Evolutionary conservation across 2,797 vertebrate species (phyloP).

Genomic region (Myotis findleyi): DNA sequence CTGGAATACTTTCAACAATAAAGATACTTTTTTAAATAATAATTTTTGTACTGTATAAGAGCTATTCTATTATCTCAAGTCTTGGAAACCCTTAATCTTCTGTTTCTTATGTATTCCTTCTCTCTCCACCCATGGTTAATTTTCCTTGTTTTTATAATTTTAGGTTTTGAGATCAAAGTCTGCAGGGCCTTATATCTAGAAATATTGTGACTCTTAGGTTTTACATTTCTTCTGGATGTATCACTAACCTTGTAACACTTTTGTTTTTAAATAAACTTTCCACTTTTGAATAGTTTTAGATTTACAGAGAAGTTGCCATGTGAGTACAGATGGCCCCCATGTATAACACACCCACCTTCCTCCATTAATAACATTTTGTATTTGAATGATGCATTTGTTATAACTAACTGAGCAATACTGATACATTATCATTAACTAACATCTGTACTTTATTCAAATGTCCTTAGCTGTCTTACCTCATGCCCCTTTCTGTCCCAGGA

Average conservation of each 20-base stretch:
- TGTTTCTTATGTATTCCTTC: neutral
- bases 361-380: neutral
- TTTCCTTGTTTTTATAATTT: neutral
- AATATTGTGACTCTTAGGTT: neutral
- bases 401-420: neutral
- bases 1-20: no score
- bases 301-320: neutral
- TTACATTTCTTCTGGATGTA: constrained; percentile 20
- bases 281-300: neutral
- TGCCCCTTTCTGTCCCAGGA: neutral
- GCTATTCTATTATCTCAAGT: constrained; percentile 27
- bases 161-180: constrained; percentile 3
- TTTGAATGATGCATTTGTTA: neutral
- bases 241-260: neutral
- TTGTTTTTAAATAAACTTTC: neutral
- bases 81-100: neutral
- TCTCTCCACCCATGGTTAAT: neutral
- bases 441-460: neutral
- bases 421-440: neutral
- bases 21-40: no score
- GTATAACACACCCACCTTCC: neutral
- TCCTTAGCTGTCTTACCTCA: neutral
- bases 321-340: neutral
- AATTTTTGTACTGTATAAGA: neutral
- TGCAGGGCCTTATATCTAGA: neutral